phyloP scores from a whole-genome alignment of 1,140 invertebrate species.

The Bombus ignitus region DNA sequence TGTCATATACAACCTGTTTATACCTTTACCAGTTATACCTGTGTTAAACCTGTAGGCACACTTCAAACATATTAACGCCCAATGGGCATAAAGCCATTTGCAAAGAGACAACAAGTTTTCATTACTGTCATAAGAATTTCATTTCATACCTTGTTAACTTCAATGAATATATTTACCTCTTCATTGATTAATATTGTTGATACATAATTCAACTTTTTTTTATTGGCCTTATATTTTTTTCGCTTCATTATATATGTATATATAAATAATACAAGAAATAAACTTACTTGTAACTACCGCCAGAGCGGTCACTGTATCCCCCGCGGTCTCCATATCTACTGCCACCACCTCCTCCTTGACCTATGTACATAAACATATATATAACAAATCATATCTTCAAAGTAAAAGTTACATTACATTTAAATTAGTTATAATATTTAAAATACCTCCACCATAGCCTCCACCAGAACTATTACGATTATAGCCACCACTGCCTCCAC shows the following conservation, averaged over 20 bases:
- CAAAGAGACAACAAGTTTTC: constrained; percentile 72
- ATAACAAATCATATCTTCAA: not conserved
- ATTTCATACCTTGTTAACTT: constrained; percentile 73
- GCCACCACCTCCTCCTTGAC: constrained; percentile 74
- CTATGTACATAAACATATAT: not conserved
- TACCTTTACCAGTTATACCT: constrained; percentile 81
- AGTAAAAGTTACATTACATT: not conserved
- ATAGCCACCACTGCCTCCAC: constrained; percentile 73
- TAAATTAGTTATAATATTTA: not conserved
- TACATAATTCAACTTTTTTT: constrained; percentile 43
- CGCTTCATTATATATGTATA: constrained; percentile 59
- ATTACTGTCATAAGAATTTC: constrained; percentile 64
- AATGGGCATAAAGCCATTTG: constrained; percentile 76
- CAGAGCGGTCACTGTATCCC: constrained; percentile 81
- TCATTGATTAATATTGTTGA: constrained; percentile 33
- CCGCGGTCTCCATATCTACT: constrained; percentile 82
- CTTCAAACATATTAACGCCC: constrained; percentile 82
- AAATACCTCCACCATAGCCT: constrained; percentile 66
- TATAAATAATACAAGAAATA: constrained; percentile 52
- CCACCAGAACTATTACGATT: constrained; percentile 51
- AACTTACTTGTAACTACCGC: constrained; percentile 81
- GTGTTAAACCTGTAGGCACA: constrained; percentile 84
- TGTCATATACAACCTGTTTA: constrained; percentile 82
- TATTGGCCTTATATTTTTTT: constrained; percentile 33
- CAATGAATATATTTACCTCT: constrained; percentile 54